A percentile compares a stretch with the other conserved stretches of the same genome.
Evolutionary conservation across 2,888 invertebrate genomes (phyloP).

Genomic region (Mesodorylaimus sp.): DNA sequence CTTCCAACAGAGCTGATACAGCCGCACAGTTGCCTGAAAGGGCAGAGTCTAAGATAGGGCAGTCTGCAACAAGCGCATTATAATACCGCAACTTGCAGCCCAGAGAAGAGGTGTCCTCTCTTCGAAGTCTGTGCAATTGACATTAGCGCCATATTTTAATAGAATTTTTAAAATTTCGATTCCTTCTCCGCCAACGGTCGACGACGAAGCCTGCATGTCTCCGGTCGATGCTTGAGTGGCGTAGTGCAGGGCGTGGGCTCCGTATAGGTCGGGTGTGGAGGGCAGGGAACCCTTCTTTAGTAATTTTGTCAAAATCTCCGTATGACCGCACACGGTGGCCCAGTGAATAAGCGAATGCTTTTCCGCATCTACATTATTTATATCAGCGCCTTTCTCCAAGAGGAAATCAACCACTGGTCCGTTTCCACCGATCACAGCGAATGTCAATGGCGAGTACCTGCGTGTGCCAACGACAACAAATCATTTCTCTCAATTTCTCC

Average conservation of each 20-base stretch:
- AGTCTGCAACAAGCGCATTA: constrained; percentile 10
- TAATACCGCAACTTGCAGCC: constrained; percentile 75
- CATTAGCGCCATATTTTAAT: constrained; percentile 44
- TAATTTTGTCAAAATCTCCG: constrained; percentile 42
- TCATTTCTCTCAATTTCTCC: neutral
- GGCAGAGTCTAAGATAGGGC: neutral
- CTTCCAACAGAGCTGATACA: constrained; percentile 64
- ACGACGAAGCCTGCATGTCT: too few species aligned
- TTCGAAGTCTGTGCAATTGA: constrained; percentile 72
- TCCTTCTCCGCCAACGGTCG: too few species aligned
- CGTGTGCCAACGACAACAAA: too few species aligned
- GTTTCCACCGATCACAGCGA: constrained; percentile 83
- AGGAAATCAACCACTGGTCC: constrained; percentile 64
- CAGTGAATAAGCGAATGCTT: constrained; percentile 89
- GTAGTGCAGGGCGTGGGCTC: constrained; percentile 88
- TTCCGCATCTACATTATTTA: constrained; percentile 74
- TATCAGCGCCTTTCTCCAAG: constrained; percentile 66
- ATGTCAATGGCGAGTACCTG: constrained; percentile 67
- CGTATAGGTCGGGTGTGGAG: constrained; percentile 72
- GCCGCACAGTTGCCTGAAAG: constrained; percentile 62
- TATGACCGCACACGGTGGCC: constrained; percentile 52
- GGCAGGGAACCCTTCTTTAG: constrained; percentile 63
- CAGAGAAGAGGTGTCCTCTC: constrained; percentile 81
- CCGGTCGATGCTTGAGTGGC: constrained; percentile 87
- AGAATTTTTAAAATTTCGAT: constrained; percentile 18